Evolutionary conservation across 2,113 vertebrate genomes (phyloP).

Genomic region (Phaethornis superciliosus): DNA sequence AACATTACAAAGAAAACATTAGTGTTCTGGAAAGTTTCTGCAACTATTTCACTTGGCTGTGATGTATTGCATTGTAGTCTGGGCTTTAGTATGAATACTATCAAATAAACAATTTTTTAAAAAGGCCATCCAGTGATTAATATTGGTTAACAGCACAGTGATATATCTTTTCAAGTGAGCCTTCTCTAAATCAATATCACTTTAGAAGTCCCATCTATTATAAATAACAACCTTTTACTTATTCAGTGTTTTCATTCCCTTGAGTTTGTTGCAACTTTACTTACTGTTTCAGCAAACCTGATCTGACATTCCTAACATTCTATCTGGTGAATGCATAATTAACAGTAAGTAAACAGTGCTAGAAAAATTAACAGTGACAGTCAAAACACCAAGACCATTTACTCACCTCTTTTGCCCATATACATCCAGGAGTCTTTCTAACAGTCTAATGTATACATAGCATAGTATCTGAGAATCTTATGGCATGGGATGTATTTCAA

Average conservation of each 20-base stretch:
- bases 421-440: background rate
- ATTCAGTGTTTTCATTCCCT: conserved; percentile 30
- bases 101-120: background rate
- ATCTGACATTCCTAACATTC: conserved; percentile 1
- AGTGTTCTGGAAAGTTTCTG: background rate
- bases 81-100: background rate
- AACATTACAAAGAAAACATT: background rate
- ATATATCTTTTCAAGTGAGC: conserved; percentile 22
- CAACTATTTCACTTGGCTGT: background rate
- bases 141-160: background rate
- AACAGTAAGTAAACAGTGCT: background rate
- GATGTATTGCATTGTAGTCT: background rate
- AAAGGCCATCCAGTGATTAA: conserved; percentile 38
- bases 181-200: conserved; percentile 34
- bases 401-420: background rate
- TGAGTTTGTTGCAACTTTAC: conserved; percentile 38
- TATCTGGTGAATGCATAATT: conserved; percentile 15
- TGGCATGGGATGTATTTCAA: background rate
- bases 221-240: conserved; percentile 40
- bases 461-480: background rate
- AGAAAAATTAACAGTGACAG: conserved; percentile 44
- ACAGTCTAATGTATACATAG: background rate
- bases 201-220: conserved; percentile 33
- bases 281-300: conserved; percentile 11
- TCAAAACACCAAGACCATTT: background rate